Base-by-base conservation (phyloP, 1,140 invertebrate genomes). In the Lepidotrigona ventralis region DNA sequence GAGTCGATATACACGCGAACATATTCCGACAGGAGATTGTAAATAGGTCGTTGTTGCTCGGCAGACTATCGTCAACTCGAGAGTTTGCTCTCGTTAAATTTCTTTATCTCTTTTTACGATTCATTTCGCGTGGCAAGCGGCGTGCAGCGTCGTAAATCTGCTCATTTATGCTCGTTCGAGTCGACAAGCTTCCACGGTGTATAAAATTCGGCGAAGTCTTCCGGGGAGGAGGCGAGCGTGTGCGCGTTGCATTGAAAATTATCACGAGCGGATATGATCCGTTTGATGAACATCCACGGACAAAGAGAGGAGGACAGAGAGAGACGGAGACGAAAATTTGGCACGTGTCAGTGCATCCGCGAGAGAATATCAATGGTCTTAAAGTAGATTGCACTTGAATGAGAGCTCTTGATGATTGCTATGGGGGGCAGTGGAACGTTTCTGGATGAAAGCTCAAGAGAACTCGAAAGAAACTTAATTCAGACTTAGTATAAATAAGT, bases 21-120 rank as follows among this genome's bases (percentile, higher is more conserved):
- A 68, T 83, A 63, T 64, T 76, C 56, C 58, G 64, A 51, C 60
- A 53, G 82, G 14, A 29, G 60, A 19, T 79, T 69, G 77, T 83
- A 83, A 83, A 79, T 79, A 83, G 58, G 14, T 72, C 66, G 81
- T 64, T 72, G 79, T 83, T 79, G 39, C 68, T 56, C 56, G 56
- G 51, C 39, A 23, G 69, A 51, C 39, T 70, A 21, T 39, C 19
- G 39, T 46, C 17, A n/a, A n/a, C n/a, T n/a, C n/a, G n/a, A n/a
- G n/a, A n/a, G n/a, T n/a, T n/a, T n/a, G n/a, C 33, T 29, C 76
- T 72, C 68, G 77, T 79, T 79, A 79, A 79, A 58, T 46, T n/a
- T 60, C 58, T 60, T 60, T n/a, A 11, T 60, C 14, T 12, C 23
- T 77, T 68, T 83, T 83, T 83, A 83, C 82, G 82, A 83, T 58